phyloP scores from a whole-genome alignment of 2,113 vertebrate species.

The Anarhynchus alexandrinus region DNA sequence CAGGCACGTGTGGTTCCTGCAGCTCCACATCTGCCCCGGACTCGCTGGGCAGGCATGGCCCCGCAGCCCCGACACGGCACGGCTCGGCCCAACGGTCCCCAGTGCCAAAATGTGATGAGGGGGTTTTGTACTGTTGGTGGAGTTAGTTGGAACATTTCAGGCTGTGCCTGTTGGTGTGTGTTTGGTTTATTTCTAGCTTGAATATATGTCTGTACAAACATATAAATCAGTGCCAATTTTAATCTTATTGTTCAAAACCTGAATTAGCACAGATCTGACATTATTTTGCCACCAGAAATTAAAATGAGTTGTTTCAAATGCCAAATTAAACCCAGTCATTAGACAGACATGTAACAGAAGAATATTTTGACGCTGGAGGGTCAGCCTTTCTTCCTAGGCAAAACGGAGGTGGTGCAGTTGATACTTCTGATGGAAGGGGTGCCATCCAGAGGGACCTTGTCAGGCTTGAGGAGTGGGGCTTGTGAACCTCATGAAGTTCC shows the following conservation, averaged over 20 bases:
- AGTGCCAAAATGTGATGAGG: not conserved
- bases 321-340: not conserved
- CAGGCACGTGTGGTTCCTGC: not conserved
- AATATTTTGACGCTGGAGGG: not conserved
- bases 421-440: not conserved
- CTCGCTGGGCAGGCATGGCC: not conserved
- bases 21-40: not conserved
- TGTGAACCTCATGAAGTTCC: not conserved
- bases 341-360: not conserved
- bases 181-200: not conserved
- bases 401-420: not conserved
- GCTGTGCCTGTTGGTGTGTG: not conserved
- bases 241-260: not conserved
- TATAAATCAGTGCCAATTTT: not conserved
- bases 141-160: not conserved
- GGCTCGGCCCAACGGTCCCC: accelerated
- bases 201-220: not conserved
- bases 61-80: accelerated
- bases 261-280: not conserved
- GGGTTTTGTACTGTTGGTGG: not conserved
- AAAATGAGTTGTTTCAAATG: not conserved
- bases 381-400: not conserved
- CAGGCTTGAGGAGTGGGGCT: not conserved
- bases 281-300: not conserved
- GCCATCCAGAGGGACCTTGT: not conserved